These are phyloP conservation scores for Adelosebastes latens DNA, from an alignment of 2,797 vertebrate species.

Conservation along the genomic window DNA sequence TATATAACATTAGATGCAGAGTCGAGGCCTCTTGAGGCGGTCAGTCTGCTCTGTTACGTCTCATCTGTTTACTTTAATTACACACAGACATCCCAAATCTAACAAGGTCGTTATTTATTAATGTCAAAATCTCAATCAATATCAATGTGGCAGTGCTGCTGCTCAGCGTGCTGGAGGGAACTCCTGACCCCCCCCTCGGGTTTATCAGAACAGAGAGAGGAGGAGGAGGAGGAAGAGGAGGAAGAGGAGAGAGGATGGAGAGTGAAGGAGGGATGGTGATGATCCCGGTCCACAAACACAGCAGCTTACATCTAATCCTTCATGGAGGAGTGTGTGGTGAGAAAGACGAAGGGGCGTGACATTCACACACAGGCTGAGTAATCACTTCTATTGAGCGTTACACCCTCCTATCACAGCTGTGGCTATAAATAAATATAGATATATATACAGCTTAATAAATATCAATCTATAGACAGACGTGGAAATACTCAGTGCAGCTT, in stretches of 20 bases:
- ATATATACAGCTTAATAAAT: background rate
- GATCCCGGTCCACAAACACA: background rate
- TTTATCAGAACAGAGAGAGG: background rate
- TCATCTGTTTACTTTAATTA: conserved; percentile 27
- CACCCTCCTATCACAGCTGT: background rate
- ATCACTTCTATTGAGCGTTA: background rate
- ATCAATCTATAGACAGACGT: background rate
- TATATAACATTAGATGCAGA: background rate
- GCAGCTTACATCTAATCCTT: background rate
- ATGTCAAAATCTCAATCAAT: background rate
- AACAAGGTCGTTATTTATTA: conserved; percentile 24
- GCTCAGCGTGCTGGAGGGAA: background rate
- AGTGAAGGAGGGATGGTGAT: background rate
- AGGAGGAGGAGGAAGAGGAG: background rate
- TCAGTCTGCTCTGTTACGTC: background rate
- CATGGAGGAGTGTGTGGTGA: conserved; percentile 4
- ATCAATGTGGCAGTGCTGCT: background rate
- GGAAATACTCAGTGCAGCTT: no score
- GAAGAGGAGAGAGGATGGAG: background rate
- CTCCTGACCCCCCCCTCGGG: background rate
- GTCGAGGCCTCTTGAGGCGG: background rate
- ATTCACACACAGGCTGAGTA: background rate
- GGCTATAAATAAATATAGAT: background rate
- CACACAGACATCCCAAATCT: conserved; percentile 11
- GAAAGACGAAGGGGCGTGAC: background rate